These are phyloP conservation scores for Zaprionus nigranus DNA, from an alignment of 1,140 invertebrate genomes.

Conservation along the genomic window DNA sequence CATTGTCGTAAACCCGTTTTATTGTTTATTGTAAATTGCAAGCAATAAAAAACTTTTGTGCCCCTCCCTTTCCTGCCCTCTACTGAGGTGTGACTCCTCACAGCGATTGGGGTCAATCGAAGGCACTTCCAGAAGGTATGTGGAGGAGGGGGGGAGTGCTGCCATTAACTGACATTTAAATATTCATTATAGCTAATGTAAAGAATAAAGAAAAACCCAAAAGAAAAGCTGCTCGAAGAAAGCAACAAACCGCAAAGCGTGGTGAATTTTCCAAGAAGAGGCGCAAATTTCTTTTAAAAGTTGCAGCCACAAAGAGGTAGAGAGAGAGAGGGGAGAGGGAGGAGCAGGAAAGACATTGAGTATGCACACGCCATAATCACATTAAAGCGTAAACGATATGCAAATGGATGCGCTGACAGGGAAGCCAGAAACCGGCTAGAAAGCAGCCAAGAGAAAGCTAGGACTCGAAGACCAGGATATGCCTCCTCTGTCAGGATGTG, in stretches of 20 bases:
- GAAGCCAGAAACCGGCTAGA: slow-evolving; percentile 44
- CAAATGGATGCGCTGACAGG: slow-evolving; percentile 80
- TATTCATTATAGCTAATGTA: slow-evolving; percentile 58
- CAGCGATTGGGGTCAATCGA: slow-evolving; percentile 48
- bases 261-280: slow-evolving; percentile 38
- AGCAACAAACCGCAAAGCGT: slow-evolving; percentile 50
- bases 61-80: not conserved
- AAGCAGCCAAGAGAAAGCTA: not conserved
- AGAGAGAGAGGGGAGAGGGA: slow-evolving; percentile 20
- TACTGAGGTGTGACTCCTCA: slow-evolving; percentile 49
- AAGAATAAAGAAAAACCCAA: slow-evolving; percentile 12
- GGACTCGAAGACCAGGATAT: not conserved
- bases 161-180: slow-evolving; percentile 59
- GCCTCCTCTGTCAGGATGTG: not conserved
- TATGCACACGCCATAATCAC: slow-evolving; percentile 83
- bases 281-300: slow-evolving; percentile 64
- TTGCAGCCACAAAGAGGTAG: slow-evolving; percentile 27
- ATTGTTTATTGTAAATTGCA: slow-evolving; percentile 80
- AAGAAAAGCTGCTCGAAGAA: slow-evolving; percentile 38
- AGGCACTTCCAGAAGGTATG: slow-evolving; percentile 32
- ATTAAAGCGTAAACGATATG: slow-evolving; percentile 83
- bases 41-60: slow-evolving; percentile 45
- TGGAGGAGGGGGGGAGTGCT: slow-evolving; percentile 18
- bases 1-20: slow-evolving; percentile 80
- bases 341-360: slow-evolving; percentile 52